Evolutionary conservation across 1,140 invertebrate genomes (phyloP).

Genomic region (Penaeus vannamei): DNA sequence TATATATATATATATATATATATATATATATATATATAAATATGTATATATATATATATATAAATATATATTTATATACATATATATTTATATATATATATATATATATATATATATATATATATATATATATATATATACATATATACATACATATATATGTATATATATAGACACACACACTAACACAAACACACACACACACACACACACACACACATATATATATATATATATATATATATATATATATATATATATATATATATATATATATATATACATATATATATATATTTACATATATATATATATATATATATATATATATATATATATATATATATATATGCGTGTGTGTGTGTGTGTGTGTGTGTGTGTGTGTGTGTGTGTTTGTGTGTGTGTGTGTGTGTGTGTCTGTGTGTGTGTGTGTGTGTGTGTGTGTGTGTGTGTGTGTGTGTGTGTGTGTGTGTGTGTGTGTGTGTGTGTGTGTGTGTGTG

Average conservation of each 20-base stretch:
- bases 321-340: constrained; percentile 22
- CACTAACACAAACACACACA: background rate
- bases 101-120: too few species aligned
- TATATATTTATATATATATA: too few species aligned
- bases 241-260: constrained; percentile 34
- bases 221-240: constrained; percentile 37
- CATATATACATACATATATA: background rate
- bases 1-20: too few species aligned
- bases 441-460: constrained; percentile 11
- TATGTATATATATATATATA: too few species aligned
- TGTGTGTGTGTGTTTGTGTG: too few species aligned
- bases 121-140: background rate
- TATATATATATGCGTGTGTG: constrained; percentile 8
- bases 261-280: constrained; percentile 19
- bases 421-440: constrained; percentile 14
- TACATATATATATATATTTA: constrained; percentile 17
- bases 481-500: background rate
- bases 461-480: background rate
- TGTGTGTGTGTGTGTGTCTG: background rate
- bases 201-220: background rate
- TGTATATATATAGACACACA: background rate
- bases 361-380: constrained; percentile 17
- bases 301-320: constrained; percentile 20
- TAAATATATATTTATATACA: too few species aligned
- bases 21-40: too few species aligned